Base-by-base conservation (phyloP, 2,797 vertebrate species). In the Myoxocephalus aenaeus region DNA sequence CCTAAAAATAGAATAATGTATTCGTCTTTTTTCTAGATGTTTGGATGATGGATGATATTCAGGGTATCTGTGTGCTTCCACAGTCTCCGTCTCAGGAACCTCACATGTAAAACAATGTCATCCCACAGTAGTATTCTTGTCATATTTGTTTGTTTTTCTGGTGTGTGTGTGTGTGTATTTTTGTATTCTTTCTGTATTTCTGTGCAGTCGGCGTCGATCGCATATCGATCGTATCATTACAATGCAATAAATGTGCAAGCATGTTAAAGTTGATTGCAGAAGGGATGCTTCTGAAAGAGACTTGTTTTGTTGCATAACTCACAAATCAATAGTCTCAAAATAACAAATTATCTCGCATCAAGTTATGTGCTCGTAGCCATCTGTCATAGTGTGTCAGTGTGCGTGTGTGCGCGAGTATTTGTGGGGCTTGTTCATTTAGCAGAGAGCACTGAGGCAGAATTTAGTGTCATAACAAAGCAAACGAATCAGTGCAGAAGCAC, bases 41-140 rank as follows among this genome's bases (percentile, higher is more conserved):
- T 80, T 61, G 51, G 78, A 80, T 92, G 92, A 93, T 90, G 86
- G 90, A 93, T 93, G 89, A 83, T 86, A 70, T 84, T 78, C 65
- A 13, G 57, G 40, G 61, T 56, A 79, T 58, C 56, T 10, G 34
- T 74, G 61, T 68, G 66, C 71, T 72, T 77, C 71, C 68, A 7
- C 32, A 51, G 58, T 57, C 74, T 81, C 29, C 10, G 4, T 78
- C 54, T 75, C 46, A 48, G 76, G 54, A 80, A 68, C 59, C 75
- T 68, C 73, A 67, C 78, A 73, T 83, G 64, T 84, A 73, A 78
- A 90, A 89, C 80, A 84, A 22, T 84, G 77, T 78, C 69, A 64
- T 75, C 51, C 71, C 65, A 70, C 58, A 64, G 17, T 48, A 42
- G 59, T 44, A 18, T 44, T 80, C 65, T 65, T 83, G 76, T 89